phyloP scores from a whole-genome alignment of 2,888 invertebrate genomes.

The Lasioglossum figueresi region DNA sequence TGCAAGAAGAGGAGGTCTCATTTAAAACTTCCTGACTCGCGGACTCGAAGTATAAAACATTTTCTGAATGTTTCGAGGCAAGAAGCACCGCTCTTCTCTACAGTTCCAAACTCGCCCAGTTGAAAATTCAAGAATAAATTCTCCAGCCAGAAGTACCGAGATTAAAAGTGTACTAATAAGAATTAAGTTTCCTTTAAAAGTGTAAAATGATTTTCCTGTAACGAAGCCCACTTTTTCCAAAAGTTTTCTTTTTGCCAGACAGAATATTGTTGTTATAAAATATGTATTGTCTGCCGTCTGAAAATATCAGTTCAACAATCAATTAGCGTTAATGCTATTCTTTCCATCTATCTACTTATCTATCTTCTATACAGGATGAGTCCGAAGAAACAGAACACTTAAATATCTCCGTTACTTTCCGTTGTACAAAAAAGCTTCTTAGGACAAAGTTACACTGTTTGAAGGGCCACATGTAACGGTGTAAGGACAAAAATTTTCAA shows the following conservation, averaged over 20 bases:
- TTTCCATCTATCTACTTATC: not conserved
- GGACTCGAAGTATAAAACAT: not conserved
- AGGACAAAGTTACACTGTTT: no score
- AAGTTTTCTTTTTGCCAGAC: not conserved
- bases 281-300: no score
- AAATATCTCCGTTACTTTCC: no score
- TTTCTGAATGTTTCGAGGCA: conserved; percentile 2
- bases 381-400: no score
- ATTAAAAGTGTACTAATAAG: not conserved
- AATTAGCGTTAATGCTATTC: not conserved
- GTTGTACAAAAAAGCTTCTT: no score
- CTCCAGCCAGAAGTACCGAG: not conserved
- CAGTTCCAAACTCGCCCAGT: not conserved
- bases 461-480: no score
- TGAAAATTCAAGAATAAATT: not conserved
- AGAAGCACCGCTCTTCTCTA: not conserved
- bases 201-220: not conserved
- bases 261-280: not conserved
- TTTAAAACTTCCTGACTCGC: not conserved
- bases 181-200: not conserved
- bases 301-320: no score
- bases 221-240: not conserved
- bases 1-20: not conserved
- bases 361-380: no score
- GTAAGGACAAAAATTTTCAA: no score